Evolutionary conservation across 2,888 invertebrate genomes (phyloP).

Genomic region (Hoplodrina ambigua): DNA sequence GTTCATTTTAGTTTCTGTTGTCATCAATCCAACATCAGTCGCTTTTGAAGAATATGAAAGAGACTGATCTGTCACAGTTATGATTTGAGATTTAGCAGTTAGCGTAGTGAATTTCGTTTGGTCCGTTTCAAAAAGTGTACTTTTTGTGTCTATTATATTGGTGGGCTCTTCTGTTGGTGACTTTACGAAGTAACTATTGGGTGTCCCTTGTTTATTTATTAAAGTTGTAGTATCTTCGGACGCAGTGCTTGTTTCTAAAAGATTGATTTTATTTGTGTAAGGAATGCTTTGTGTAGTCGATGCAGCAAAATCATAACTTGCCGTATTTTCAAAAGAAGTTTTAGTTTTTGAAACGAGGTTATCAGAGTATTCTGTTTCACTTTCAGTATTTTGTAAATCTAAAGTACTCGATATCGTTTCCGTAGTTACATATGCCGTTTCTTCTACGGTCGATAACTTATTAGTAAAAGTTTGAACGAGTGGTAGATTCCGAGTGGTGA

Average conservation of each 20-base stretch:
- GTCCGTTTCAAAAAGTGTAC: not conserved
- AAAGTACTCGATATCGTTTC: slow-evolving; percentile 3
- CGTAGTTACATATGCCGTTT: slow-evolving; percentile 12
- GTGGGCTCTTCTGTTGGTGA: slow-evolving; percentile 21
- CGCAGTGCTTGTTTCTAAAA: slow-evolving; percentile 18
- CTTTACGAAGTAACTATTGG: slow-evolving; percentile 5
- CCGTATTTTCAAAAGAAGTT: not conserved
- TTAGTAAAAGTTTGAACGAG: slow-evolving; percentile 6
- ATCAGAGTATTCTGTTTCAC: slow-evolving; percentile 7
- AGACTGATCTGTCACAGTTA: slow-evolving; percentile 19
- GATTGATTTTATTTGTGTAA: slow-evolving; percentile 14
- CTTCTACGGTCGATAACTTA: slow-evolving; percentile 1
- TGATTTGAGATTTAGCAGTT: slow-evolving; percentile 1
- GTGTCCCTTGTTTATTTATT: slow-evolving; percentile 11
- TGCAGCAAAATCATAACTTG: not conserved
- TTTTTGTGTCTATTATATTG: not conserved
- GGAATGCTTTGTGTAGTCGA: slow-evolving; percentile 1
- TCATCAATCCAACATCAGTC: not conserved
- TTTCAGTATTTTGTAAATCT: slow-evolving; percentile 14
- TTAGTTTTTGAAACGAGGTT: slow-evolving; percentile 7
- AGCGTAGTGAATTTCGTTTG: slow-evolving; percentile 1
- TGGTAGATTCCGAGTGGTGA: too few species aligned
- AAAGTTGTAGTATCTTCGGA: slow-evolving; percentile 11
- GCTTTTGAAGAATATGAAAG: not conserved
- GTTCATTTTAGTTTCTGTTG: slow-evolving; percentile 16